Percentiles rank a stretch among this genome's conserved stretches.
These are phyloP conservation scores for Oreotragus oreotragus DNA, from an alignment of 2,113 vertebrate species.

Conservation along the genomic window DNA sequence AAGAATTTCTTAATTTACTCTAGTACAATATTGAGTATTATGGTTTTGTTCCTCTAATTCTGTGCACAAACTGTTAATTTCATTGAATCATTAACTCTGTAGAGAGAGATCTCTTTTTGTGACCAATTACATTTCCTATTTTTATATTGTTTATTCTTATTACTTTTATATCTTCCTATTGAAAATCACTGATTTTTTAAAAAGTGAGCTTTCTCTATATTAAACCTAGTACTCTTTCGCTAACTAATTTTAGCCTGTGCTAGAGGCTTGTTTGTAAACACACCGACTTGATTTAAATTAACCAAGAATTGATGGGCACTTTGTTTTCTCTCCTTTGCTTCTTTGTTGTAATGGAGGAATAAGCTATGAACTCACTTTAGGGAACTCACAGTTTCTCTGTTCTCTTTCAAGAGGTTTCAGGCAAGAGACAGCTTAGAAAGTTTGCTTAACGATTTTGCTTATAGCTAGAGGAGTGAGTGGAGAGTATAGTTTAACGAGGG, in stretches of 20 bases:
- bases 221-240: not conserved
- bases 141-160: not conserved
- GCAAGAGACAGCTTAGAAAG: not conserved
- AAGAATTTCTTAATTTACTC: not conserved
- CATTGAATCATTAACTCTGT: not conserved
- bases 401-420: not conserved
- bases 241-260: not conserved
- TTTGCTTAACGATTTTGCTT: not conserved
- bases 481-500: not conserved
- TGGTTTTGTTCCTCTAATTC: not conserved
- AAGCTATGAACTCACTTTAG: not conserved
- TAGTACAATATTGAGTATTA: not conserved
- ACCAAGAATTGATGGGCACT: not conserved
- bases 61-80: not conserved
- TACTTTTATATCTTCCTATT: not conserved
- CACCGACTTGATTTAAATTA: not conserved
- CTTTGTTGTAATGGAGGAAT: not conserved
- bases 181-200: not conserved
- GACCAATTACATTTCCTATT: not conserved
- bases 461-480: not conserved
- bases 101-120: not conserved
- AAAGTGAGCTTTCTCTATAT: not conserved
- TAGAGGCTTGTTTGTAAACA: not conserved
- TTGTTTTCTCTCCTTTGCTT: not conserved
- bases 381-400: not conserved